phyloP scores from a whole-genome alignment of 2,113 vertebrate genomes.

The Jaculus jaculus region DNA sequence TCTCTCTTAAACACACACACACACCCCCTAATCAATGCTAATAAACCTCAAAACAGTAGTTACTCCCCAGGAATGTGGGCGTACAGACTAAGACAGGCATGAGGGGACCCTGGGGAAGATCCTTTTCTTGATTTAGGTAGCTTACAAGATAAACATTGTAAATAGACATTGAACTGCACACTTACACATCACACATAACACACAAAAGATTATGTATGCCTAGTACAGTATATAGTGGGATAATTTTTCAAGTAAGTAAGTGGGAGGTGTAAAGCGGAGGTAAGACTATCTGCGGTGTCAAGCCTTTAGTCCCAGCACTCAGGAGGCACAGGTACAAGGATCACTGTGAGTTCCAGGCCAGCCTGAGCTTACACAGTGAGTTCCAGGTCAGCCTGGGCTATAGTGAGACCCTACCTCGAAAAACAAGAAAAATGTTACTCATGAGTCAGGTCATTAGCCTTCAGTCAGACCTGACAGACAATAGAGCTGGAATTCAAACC shows the following conservation, averaged over 20 bases:
- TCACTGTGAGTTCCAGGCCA: too few species aligned
- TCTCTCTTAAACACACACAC: too few species aligned
- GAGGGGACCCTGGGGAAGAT: too few species aligned
- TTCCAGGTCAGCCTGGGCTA: too few species aligned
- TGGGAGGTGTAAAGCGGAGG: background rate
- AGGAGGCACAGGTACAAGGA: too few species aligned
- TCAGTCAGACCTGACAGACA: background rate
- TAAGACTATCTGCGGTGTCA: background rate
- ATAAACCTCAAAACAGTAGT: background rate
- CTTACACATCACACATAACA: background rate
- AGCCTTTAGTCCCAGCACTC: too few species aligned
- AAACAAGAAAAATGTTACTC: background rate
- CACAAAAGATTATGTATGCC: background rate
- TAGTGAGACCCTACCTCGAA: too few species aligned
- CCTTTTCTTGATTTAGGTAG: background rate
- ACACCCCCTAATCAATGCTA: background rate
- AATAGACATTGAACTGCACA: background rate
- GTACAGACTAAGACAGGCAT: background rate
- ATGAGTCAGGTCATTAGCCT: background rate
- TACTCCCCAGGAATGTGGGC: background rate
- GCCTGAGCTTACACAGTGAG: too few species aligned
- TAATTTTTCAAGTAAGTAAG: slow-evolving; percentile 13
- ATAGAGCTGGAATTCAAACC: background rate
- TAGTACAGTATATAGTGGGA: background rate
- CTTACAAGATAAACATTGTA: background rate